Evolutionary conservation across 2,888 invertebrate genomes (phyloP), one percentile per base, ranked within the genome.

Genomic region (Belgica antarctica): DNA sequence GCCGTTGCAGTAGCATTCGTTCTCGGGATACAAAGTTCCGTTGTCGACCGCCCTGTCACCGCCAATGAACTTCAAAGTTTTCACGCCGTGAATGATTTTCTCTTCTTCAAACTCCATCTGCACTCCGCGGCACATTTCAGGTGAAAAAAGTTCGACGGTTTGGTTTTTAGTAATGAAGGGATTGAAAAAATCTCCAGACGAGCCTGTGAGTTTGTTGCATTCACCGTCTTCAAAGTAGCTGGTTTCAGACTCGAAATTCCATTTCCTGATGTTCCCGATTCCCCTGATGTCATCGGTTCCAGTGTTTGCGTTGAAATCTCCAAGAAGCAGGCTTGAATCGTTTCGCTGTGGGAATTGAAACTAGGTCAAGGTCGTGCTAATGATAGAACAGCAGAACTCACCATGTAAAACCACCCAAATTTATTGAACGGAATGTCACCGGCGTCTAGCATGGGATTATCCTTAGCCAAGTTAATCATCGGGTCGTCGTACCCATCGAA

Each of bases 321-420:
- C 94, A 85, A 78, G 17, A 77, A 79, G 15, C 61, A 62, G 65
- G 24, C 69, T 3, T 5, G 31, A 41, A 15, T 68, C 47, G 34
- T 68, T 68, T 52, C 47, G 28, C 57, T 68, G 25, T 22, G 17
- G 46, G 34, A 34, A 8, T 8, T 34, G 34, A 12, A 12, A 34
- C 34, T 34, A 8, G 7, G 12, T 8, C 34, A 34, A 7, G 34
- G 34, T 34, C 34, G 12, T 34, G n/a, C n/a, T n/a, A n/a, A n/a
- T n/a, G n/a, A n/a, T n/a, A n/a, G n/a, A n/a, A n/a, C n/a, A 5
- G 5, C 34, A 31, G 34, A 12, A 12, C 46, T 75, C 78, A 87
- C 87, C 75, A 81, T 82, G 74, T 92, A 94, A 79, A 95, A 94
- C 87, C 93, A 89, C 10, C 91, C 95, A 77, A 95, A 94, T 75